Evolutionary conservation across 2,888 invertebrate genomes (phyloP).

Genomic region (Pollenia amentaria): DNA sequence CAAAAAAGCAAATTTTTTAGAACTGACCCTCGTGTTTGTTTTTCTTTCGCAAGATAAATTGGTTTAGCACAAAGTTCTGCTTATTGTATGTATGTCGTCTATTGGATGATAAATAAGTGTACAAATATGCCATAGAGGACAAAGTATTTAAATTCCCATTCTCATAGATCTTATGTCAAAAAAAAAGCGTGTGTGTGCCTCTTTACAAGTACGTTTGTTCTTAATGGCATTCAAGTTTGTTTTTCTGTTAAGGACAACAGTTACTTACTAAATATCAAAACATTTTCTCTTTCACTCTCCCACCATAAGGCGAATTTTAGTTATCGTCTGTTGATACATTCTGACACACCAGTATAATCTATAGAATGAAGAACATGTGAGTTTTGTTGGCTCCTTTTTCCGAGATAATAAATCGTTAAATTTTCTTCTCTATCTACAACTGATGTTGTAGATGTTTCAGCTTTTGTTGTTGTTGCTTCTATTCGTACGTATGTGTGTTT

Average conservation of each 20-base stretch:
- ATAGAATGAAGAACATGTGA: slow-evolving; percentile 6
- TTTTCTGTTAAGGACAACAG: slow-evolving; percentile 35
- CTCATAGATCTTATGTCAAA: slow-evolving; percentile 55
- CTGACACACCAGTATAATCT: slow-evolving; percentile 8
- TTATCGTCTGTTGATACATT: slow-evolving; percentile 4
- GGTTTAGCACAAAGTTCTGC: not conserved
- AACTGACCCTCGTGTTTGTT: not conserved
- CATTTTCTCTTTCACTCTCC: not conserved
- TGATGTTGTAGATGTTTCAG: slow-evolving; percentile 39
- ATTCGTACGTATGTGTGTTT: slow-evolving; percentile 23
- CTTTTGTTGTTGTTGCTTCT: slow-evolving; percentile 7
- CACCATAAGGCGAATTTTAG: slow-evolving; percentile 11
- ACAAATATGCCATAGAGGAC: slow-evolving; percentile 39
- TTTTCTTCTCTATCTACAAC: slow-evolving; percentile 52
- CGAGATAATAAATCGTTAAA: slow-evolving; percentile 76
- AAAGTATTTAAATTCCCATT: slow-evolving; percentile 73
- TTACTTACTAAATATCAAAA: slow-evolving; percentile 49
- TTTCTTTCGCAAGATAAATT: not conserved
- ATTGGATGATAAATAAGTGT: slow-evolving; percentile 24
- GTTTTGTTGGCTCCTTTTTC: slow-evolving; percentile 75
- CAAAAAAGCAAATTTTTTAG: not conserved
- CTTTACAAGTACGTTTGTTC: slow-evolving; percentile 3
- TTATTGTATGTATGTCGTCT: not conserved
- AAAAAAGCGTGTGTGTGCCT: not conserved
- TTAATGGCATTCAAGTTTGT: slow-evolving; percentile 47